Evolutionary conservation across 2,797 vertebrate species (phyloP).

Genomic region (Florisuga fusca): DNA sequence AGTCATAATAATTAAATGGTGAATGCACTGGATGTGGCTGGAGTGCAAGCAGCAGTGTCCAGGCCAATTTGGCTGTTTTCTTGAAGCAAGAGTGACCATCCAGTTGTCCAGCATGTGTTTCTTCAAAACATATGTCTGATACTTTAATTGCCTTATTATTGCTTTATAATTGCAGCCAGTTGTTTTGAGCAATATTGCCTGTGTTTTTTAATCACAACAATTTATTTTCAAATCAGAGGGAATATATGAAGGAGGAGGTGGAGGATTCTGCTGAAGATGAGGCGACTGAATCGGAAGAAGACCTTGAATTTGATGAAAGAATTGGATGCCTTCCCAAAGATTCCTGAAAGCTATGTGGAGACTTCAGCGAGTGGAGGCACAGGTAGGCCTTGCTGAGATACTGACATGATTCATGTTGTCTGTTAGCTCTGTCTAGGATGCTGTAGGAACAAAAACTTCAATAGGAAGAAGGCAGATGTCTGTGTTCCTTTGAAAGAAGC

Average conservation of each 20-base stretch:
- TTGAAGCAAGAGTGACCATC: neutral
- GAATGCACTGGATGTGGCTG: neutral
- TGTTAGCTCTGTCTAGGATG: neutral
- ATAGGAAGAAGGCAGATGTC: neutral
- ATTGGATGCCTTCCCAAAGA: conserved; percentile 96
- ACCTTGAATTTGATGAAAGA: conserved; percentile 94
- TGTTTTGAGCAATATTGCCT: neutral
- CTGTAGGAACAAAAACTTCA: neutral
- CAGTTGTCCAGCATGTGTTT: neutral
- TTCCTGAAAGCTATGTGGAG: conserved; percentile 98
- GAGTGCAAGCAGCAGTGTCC: neutral
- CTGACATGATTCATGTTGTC: neutral
- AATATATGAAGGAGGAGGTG: conserved; percentile 81
- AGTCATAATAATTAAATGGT: neutral
- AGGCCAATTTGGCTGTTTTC: neutral
- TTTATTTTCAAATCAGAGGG: conserved; percentile 60
- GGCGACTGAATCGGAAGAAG: conserved; percentile 94
- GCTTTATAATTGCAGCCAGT: neutral
- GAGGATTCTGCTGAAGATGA: conserved; percentile 84
- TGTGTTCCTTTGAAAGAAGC: neutral
- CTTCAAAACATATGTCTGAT: neutral
- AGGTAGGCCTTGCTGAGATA: conserved; percentile 77
- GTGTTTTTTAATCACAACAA: neutral
- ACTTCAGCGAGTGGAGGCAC: conserved; percentile 93
- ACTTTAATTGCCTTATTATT: neutral